A percentile compares a stretch with the other conserved stretches of the same genome.
Conservation (phyloP, 92 coral and sea anemone species). For the Paragorgia papillata region DNA sequence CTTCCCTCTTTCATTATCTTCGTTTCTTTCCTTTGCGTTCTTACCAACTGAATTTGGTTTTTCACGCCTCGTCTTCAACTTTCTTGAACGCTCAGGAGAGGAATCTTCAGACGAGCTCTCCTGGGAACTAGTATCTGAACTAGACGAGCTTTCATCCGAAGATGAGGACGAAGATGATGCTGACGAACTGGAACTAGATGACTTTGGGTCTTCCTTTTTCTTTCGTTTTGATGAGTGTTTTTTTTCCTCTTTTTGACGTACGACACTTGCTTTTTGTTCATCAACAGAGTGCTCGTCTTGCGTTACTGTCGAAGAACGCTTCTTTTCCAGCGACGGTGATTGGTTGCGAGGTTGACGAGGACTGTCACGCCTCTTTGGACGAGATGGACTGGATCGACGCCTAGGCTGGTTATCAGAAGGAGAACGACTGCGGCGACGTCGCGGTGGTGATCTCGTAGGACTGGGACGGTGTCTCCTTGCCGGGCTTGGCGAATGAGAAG, state of each 20-base stretch:
- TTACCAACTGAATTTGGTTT: background rate
- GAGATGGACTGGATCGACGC: background rate
- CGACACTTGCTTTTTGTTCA: conserved; percentile 1
- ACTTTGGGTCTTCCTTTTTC: conserved; percentile 4
- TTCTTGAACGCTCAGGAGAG: background rate
- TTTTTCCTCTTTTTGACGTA: background rate
- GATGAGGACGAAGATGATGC: conserved; percentile 33
- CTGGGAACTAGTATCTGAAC: conserved; percentile 36
- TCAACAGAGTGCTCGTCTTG: background rate
- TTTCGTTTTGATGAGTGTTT: background rate
- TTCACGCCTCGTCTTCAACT: background rate
- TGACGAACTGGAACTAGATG: conserved; percentile 6
- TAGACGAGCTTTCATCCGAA: conserved; percentile 40
- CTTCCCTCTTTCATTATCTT: background rate
- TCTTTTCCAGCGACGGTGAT: background rate
- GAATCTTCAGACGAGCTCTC: conserved; percentile 1
- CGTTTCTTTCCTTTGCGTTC: background rate
- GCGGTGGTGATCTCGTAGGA: conserved; percentile 24
- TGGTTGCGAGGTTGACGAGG: background rate
- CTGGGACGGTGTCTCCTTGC: background rate
- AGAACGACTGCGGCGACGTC: conserved; percentile 29
- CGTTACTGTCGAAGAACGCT: background rate
- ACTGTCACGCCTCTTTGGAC: background rate
- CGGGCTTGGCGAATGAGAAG: conserved; percentile 27
- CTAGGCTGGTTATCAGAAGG: no score